Percentiles rank a stretch among this genome's conserved stretches.
Evolutionary conservation across 2,888 invertebrate genomes (phyloP).

Genomic region (Eupithecia subfuscata): DNA sequence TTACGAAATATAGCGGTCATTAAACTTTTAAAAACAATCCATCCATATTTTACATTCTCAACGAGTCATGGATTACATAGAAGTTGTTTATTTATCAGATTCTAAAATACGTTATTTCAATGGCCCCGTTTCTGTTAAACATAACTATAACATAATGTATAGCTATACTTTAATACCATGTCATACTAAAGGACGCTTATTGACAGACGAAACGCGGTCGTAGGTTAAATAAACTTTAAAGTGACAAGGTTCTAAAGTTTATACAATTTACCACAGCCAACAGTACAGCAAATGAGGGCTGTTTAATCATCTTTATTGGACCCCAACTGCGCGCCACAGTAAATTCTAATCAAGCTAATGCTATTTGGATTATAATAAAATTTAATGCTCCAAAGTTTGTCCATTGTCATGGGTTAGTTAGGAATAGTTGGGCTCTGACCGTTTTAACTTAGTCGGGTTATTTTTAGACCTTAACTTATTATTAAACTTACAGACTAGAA

Average conservation of each 20-base stretch:
- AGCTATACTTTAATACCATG: neutral
- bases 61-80: neutral
- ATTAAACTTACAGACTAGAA: neutral
- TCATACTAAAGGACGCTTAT: neutral
- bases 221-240: slow-evolving; percentile 6
- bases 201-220: neutral
- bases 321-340: slow-evolving; percentile 39
- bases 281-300: slow-evolving; percentile 32
- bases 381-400: slow-evolving; percentile 41
- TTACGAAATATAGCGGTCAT: neutral
- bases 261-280: slow-evolving; percentile 22
- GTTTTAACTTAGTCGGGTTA: slow-evolving; percentile 11
- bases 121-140: neutral
- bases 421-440: slow-evolving; percentile 26
- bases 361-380: slow-evolving; percentile 45
- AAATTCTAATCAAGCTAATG: slow-evolving; percentile 45
- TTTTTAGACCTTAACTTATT: slow-evolving; percentile 14
- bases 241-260: neutral
- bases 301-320: slow-evolving; percentile 42
- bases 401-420: slow-evolving; percentile 32
- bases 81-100: neutral
- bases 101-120: neutral
- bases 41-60: neutral
- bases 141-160: neutral
- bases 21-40: neutral